phyloP scores from a whole-genome alignment of 2,113 vertebrate species.

The Elephas maximus region DNA sequence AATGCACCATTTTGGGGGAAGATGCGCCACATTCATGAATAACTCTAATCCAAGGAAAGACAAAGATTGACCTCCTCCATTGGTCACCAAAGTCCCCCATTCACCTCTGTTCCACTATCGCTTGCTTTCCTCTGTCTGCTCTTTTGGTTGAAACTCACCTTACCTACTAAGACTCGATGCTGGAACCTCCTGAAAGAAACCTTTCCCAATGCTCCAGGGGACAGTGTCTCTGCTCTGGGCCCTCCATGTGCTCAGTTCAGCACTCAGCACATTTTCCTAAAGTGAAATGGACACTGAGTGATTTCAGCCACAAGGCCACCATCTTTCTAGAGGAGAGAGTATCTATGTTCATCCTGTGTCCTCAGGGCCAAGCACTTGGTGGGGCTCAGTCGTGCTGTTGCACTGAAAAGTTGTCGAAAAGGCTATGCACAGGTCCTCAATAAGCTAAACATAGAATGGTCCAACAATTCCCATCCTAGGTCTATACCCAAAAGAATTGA shows the following conservation, averaged over 20 bases:
- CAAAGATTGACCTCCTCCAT: background rate
- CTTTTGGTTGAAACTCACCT: background rate
- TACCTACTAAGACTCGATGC: background rate
- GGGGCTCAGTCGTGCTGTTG: background rate
- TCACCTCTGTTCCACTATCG: accelerated
- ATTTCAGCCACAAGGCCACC: background rate
- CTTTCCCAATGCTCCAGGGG: background rate
- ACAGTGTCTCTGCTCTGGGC: background rate
- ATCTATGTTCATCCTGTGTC: background rate
- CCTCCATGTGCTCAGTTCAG: too few species aligned
- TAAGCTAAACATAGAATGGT: too few species aligned
- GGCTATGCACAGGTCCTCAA: too few species aligned
- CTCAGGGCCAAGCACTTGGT: background rate
- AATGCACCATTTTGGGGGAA: accelerated
- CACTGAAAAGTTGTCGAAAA: too few species aligned
- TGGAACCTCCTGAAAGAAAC: background rate
- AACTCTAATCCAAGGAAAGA: too few species aligned
- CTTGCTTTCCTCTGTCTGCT: too few species aligned
- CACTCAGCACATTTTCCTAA: too few species aligned
- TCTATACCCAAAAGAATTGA: too few species aligned
- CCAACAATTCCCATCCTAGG: too few species aligned
- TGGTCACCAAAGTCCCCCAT: background rate
- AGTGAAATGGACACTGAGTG: accelerated
- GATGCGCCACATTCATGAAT: too few species aligned
- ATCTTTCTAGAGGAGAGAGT: background rate